phyloP scores from a whole-genome alignment of 2,888 invertebrate genomes.

The Eupithecia vulgata region DNA sequence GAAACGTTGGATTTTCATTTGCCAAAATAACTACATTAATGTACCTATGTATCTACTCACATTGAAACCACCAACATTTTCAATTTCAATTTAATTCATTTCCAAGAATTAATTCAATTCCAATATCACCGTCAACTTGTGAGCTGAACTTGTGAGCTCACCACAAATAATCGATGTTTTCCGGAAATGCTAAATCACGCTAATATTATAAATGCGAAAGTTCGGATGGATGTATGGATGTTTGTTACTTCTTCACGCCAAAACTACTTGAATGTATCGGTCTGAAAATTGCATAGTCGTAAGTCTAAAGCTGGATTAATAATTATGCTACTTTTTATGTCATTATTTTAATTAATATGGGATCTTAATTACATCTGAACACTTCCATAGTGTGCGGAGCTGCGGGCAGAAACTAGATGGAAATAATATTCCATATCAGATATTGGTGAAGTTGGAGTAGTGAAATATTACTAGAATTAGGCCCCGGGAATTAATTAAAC shows the following conservation, averaged over 20 bases:
- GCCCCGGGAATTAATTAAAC: conserved; percentile 53
- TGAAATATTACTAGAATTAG: conserved; percentile 47
- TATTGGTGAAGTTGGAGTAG: conserved; percentile 46
- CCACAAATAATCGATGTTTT: conserved; percentile 12
- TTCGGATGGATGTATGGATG: background rate
- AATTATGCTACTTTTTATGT: no score
- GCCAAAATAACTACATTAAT: background rate
- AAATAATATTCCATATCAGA: conserved; percentile 35
- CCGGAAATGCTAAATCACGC: conserved; percentile 33
- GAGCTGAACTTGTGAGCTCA: background rate
- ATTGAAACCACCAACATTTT: conserved; percentile 41
- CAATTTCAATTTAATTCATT: conserved; percentile 45
- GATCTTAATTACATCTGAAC: no score
- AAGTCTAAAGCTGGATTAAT: no score
- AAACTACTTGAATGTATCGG: background rate
- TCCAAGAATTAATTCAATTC: conserved; percentile 6
- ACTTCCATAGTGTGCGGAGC: background rate
- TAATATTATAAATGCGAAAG: background rate
- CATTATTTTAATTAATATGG: no score
- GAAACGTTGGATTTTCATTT: background rate
- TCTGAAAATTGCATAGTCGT: background rate
- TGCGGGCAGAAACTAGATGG: background rate
- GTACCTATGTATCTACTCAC: background rate
- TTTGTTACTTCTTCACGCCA: background rate
- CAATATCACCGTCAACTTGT: conserved; percentile 4